A percentile compares a stretch with the other conserved stretches of the same genome.
Evolutionary conservation across 2,797 vertebrate species (phyloP).

Genomic region (Acomys russatus): DNA sequence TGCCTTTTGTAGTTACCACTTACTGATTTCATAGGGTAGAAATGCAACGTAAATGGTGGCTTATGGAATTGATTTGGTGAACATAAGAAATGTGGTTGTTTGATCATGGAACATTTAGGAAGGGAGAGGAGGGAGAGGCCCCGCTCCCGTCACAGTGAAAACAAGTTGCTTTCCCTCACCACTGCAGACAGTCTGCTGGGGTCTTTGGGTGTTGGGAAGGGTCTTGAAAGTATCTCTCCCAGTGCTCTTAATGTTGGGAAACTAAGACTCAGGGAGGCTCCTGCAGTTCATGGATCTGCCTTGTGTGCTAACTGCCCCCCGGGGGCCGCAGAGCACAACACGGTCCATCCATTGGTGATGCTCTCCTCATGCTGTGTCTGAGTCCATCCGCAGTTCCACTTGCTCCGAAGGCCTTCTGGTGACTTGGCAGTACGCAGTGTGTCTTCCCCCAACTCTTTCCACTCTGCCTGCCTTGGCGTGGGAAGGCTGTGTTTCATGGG

Average conservation of each 20-base stretch:
- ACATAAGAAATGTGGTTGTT: background rate
- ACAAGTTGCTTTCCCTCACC: background rate
- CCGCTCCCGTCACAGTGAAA: background rate
- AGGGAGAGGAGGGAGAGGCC: background rate
- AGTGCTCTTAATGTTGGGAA: background rate
- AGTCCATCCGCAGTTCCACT: background rate
- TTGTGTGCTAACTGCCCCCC: background rate
- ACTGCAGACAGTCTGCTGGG: background rate
- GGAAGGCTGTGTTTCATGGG: background rate
- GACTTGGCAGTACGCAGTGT: background rate
- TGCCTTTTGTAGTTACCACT: background rate
- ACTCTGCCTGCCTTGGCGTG: background rate
- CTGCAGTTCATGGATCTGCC: background rate
- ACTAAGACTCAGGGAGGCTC: background rate
- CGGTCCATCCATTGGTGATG: no score
- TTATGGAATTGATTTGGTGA: constrained; percentile 18
- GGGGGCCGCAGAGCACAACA: background rate
- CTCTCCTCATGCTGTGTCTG: background rate
- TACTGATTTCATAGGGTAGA: constrained; percentile 19
- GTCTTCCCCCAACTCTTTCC: background rate
- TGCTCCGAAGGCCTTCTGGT: background rate
- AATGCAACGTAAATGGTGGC: background rate
- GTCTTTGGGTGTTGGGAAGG: background rate
- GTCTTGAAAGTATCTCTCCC: background rate
- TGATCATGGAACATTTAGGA: background rate